Conservation (phyloP, 1,140 invertebrate genomes). For the Platyura marginata region DNA sequence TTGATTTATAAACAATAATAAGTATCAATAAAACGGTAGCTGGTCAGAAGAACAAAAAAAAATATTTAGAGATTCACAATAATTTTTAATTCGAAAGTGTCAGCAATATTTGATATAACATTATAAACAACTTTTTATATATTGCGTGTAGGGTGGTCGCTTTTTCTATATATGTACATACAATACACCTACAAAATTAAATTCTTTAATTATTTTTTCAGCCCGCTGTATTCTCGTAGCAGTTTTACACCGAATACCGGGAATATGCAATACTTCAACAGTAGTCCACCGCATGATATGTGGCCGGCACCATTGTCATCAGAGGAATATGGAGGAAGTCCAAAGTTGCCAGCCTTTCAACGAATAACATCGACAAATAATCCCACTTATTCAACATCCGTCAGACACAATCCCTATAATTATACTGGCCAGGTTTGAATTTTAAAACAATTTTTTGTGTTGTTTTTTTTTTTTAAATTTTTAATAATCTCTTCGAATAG, state of each 20-base stretch:
- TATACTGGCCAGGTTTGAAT: too few species aligned
- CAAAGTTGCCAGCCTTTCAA: conserved; percentile 15
- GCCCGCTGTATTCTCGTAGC: conserved; percentile 18
- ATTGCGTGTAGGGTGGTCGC: too few species aligned
- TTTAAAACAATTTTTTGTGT: background rate
- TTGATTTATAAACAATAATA: too few species aligned
- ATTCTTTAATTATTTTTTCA: conserved; percentile 6
- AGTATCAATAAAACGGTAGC: too few species aligned
- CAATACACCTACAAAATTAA: too few species aligned
- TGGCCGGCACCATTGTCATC: conserved; percentile 4
- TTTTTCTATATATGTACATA: too few species aligned
- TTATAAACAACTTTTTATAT: too few species aligned
- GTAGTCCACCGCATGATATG: conserved; percentile 12
- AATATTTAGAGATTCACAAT: background rate
- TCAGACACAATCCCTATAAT: background rate
- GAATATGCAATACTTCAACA: conserved; percentile 16
- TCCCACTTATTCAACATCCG: conserved; percentile 1
- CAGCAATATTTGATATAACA: background rate
- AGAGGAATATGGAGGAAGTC: conserved; percentile 1
- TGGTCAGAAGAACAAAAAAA: too few species aligned
- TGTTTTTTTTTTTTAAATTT: background rate
- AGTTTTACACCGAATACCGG: conserved; percentile 13
- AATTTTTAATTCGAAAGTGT: background rate
- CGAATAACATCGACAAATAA: conserved; percentile 10
- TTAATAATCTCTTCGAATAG: conserved; percentile 5